Conservation (phyloP, 2,113 vertebrate species). For the Crotalus tigris region DNA sequence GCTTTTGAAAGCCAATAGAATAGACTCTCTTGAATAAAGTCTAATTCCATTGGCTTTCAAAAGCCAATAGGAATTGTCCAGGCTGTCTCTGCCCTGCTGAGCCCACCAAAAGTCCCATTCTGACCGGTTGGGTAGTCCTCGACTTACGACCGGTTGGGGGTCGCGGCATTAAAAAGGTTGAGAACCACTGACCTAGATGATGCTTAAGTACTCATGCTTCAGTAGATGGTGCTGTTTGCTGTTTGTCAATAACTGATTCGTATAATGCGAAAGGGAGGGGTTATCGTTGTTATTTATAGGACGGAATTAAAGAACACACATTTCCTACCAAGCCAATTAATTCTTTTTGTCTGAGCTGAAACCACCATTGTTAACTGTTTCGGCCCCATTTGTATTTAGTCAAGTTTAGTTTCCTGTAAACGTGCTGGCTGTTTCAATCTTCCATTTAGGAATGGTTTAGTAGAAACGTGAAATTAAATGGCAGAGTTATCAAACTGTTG, state of each 20-base stretch:
- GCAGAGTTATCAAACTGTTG: neutral
- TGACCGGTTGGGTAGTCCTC: no score
- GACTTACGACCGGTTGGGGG: no score
- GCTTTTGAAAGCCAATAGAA: no score
- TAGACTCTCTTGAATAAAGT: no score
- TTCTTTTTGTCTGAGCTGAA: neutral
- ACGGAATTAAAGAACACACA: neutral
- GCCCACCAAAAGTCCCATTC: no score
- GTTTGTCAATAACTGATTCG: slow-evolving; percentile 17
- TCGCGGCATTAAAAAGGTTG: no score
- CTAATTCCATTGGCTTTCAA: no score
- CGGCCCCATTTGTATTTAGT: neutral
- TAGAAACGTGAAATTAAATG: neutral
- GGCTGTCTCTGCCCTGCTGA: no score
- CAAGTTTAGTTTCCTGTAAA: neutral
- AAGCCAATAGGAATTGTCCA: no score
- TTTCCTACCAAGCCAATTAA: neutral
- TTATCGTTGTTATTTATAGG: neutral
- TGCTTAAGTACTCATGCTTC: slow-evolving; percentile 44
- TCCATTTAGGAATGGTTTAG: neutral
- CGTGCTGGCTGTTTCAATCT: neutral
- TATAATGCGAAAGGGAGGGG: neutral
- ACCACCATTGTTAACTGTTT: neutral
- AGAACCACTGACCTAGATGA: neutral
- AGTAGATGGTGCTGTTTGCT: slow-evolving; percentile 62